A percentile compares a stretch with the other conserved stretches of the same genome.
These are phyloP conservation scores for Agrotis clavis DNA, from an alignment of 2,888 invertebrate species.

Conservation along the genomic window DNA sequence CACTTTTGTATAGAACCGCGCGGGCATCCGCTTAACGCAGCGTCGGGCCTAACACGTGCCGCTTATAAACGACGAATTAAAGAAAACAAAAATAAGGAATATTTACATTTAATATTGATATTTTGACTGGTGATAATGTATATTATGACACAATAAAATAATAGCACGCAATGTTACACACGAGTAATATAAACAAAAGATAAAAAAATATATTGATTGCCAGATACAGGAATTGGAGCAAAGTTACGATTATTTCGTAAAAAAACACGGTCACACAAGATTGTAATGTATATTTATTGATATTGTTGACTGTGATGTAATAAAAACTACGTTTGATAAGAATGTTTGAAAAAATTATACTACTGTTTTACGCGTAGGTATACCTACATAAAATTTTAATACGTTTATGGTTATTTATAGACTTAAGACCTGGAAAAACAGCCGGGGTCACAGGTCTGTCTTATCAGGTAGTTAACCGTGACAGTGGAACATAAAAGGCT, in stretches of 20 bases:
- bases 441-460: too few relatives aligned
- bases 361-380: not conserved
- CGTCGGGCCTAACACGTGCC: slow-evolving; percentile 35
- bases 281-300: slow-evolving; percentile 47
- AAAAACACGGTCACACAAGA: slow-evolving; percentile 60
- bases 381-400: not conserved
- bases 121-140: slow-evolving; percentile 35
- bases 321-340: slow-evolving; percentile 47
- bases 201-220: slow-evolving; percentile 59
- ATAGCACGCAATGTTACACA: slow-evolving; percentile 16
- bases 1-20: too few relatives aligned
- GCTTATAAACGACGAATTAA: slow-evolving; percentile 44
- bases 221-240: slow-evolving; percentile 61
- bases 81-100: slow-evolving; percentile 9
- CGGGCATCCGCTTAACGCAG: too few relatives aligned
- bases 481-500: too few relatives aligned
- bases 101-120: slow-evolving; percentile 32
- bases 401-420: too few relatives aligned
- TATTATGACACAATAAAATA: slow-evolving; percentile 53
- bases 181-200: slow-evolving; percentile 54
- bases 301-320: slow-evolving; percentile 53
- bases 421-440: too few relatives aligned
- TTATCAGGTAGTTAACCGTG: too few relatives aligned
- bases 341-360: not conserved
- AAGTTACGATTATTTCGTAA: slow-evolving; percentile 52